Evolutionary conservation across 2,888 invertebrate genomes (phyloP).

Genomic region (Hirtodrosophila duncani): DNA sequence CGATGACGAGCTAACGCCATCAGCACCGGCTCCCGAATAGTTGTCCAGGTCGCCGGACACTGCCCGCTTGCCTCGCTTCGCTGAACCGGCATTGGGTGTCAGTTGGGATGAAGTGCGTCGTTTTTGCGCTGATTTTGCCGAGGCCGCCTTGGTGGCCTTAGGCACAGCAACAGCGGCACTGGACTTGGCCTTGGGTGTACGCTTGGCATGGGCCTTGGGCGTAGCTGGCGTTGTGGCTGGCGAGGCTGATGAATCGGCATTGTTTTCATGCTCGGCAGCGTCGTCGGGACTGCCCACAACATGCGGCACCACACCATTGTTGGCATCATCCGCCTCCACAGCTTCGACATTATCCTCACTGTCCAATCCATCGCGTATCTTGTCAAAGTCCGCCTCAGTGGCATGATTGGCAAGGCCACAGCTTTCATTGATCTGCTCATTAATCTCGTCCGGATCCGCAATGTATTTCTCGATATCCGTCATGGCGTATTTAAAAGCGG

Average conservation of each 20-base stretch:
- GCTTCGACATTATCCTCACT: constrained; percentile 52
- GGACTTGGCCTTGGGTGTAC: constrained; percentile 73
- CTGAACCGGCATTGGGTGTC: constrained; percentile 41
- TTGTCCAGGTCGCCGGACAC: constrained; percentile 79
- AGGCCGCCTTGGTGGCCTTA: constrained; percentile 59
- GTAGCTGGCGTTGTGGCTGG: constrained; percentile 29
- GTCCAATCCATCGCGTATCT: constrained; percentile 81
- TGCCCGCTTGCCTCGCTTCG: constrained; percentile 77
- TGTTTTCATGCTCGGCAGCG: constrained; percentile 42
- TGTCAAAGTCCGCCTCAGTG: constrained; percentile 85
- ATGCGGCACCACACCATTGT: constrained; percentile 60
- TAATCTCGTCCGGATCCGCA: constrained; percentile 81
- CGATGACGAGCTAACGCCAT: constrained; percentile 57
- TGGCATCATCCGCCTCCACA: constrained; percentile 22
- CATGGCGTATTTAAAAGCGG: constrained; percentile 88
- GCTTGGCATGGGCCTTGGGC: constrained; percentile 54
- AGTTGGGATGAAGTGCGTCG: constrained; percentile 54
- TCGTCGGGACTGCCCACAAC: constrained; percentile 63
- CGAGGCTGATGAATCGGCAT: constrained; percentile 37
- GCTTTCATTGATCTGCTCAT: constrained; percentile 70
- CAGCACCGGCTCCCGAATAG: constrained; percentile 28
- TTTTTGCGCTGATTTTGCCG: constrained; percentile 57
- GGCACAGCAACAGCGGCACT: constrained; percentile 55
- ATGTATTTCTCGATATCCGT: constrained; percentile 89
- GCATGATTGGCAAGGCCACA: constrained; percentile 76